These are phyloP conservation scores for Epinotia demarniana DNA, from an alignment of 2,888 invertebrate genomes.

Conservation along the genomic window DNA sequence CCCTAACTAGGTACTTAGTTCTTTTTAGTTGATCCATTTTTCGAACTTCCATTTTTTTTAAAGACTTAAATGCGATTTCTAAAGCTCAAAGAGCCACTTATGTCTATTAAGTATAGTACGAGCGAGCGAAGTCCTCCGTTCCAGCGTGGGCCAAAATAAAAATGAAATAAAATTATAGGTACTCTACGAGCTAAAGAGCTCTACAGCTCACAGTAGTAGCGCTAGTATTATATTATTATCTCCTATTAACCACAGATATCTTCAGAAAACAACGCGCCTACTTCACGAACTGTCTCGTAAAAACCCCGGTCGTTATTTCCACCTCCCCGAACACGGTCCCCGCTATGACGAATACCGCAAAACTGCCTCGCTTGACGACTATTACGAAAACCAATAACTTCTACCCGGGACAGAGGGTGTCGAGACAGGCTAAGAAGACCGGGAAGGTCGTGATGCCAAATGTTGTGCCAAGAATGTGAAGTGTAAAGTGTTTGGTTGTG, in stretches of 20 bases:
- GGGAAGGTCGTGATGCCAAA: not conserved
- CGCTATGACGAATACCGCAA: not conserved
- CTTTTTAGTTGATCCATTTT: no score
- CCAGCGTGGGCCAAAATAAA: no score
- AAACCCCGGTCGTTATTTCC: conserved; percentile 4
- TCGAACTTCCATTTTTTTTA: no score
- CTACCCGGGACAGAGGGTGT: not conserved
- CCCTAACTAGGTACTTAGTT: no score
- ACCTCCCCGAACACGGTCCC: not conserved
- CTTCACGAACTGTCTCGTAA: conserved; percentile 1
- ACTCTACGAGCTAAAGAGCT: no score
- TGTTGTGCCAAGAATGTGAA: conserved; percentile 10
- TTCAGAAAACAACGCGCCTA: not conserved
- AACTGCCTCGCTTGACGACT: not conserved
- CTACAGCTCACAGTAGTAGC: no score
- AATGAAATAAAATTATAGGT: no score
- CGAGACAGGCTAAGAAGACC: not conserved
- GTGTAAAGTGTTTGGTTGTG: not conserved
- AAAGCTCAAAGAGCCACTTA: no score
- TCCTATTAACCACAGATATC: not conserved
- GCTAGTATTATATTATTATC: no score
- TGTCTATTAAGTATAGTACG: no score
- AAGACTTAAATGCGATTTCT: no score
- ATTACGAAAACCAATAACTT: conserved; percentile 4
- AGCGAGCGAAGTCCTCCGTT: no score